Evolutionary conservation across 2,797 vertebrate species (phyloP).

Genomic region (Peromyscus nudipes): DNA sequence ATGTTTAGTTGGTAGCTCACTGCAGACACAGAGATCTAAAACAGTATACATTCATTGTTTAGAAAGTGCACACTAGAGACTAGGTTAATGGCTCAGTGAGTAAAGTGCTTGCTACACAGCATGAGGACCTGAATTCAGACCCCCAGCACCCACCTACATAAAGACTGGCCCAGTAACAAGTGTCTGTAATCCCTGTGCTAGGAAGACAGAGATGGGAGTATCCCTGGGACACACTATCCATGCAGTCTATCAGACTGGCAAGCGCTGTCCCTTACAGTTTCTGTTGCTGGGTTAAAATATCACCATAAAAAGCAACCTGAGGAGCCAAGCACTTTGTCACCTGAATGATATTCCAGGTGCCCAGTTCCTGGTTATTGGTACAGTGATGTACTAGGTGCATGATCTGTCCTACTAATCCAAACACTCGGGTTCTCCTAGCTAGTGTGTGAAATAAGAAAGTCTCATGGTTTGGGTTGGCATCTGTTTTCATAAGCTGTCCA

Average conservation of each 20-base stretch:
- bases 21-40: background rate
- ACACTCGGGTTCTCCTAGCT: background rate
- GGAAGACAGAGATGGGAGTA: background rate
- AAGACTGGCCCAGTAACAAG: background rate
- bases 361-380: background rate
- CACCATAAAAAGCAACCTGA: background rate
- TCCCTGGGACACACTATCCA: background rate
- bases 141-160: background rate
- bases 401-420: background rate
- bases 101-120: background rate
- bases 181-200: background rate
- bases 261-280: no score
- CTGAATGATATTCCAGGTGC: background rate
- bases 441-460: background rate
- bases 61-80: background rate
- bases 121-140: background rate
- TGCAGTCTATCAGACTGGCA: no score
- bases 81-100: background rate
- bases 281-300: background rate
- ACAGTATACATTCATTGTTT: background rate
- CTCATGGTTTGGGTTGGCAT: background rate
- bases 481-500: background rate
- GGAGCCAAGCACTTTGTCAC: background rate
- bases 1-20: background rate
- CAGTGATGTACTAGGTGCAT: background rate